Percentiles rank a stretch among this genome's conserved stretches.
phyloP scores from a whole-genome alignment of 2,797 vertebrate species.

The Sebastes flavidus region DNA sequence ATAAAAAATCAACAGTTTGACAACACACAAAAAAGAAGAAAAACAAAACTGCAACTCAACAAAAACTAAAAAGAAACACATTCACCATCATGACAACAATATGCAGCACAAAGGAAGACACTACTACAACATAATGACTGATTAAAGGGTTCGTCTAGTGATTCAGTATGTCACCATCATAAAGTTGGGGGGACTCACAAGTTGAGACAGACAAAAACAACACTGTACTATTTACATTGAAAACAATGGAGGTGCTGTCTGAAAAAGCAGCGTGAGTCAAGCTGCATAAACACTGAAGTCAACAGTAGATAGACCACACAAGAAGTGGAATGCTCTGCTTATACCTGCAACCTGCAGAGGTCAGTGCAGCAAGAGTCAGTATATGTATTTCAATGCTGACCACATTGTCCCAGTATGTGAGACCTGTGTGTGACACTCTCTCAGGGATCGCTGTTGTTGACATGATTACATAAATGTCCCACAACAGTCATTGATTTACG shows the following conservation, averaged over 20 bases:
- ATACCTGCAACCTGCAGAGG: neutral
- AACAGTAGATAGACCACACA: rapidly evolving
- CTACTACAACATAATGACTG: neutral
- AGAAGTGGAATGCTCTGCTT: neutral
- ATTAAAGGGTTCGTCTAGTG: neutral
- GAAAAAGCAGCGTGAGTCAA: rapidly evolving
- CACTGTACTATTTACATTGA: neutral
- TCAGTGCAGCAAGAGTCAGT: neutral
- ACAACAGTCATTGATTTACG: neutral
- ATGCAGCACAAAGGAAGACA: too few species aligned
- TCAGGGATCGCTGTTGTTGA: neutral
- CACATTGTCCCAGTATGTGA: neutral
- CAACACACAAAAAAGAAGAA: too few species aligned
- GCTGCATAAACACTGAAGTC: neutral
- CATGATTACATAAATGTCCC: neutral
- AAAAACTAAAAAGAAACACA: neutral
- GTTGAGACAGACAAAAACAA: neutral
- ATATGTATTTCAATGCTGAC: neutral
- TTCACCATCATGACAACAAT: neutral
- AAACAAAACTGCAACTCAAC: neutral
- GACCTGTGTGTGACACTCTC: neutral
- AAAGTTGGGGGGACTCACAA: neutral
- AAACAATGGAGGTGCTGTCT: neutral
- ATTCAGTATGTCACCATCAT: neutral
- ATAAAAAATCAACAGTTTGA: too few species aligned